Percentiles rank a stretch among this genome's conserved stretches.
Conservation (phyloP, 2,888 invertebrate species). For the Helicoverpa assulta region DNA sequence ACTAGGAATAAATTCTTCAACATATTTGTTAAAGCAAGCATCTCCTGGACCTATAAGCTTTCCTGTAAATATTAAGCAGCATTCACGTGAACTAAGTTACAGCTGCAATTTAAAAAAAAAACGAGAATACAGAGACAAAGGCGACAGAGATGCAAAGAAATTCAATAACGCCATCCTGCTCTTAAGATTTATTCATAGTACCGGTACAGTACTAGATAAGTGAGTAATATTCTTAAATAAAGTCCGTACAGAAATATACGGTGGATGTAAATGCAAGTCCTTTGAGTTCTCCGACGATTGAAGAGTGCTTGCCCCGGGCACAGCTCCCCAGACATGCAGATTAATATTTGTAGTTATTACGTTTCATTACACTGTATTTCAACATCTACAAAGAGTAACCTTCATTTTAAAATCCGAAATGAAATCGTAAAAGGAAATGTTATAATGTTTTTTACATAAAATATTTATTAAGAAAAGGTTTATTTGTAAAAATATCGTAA, state of each 20-base stretch:
- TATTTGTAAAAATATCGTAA: slow-evolving; percentile 11
- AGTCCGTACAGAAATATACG: slow-evolving; percentile 27
- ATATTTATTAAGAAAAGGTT: slow-evolving; percentile 7
- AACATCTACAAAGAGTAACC: background rate
- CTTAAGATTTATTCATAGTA: slow-evolving; percentile 24
- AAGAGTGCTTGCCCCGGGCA: slow-evolving; percentile 8
- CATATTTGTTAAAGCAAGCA: background rate
- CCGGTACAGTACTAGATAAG: slow-evolving; percentile 7
- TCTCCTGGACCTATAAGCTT: slow-evolving; percentile 6
- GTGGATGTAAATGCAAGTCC: slow-evolving; percentile 25
- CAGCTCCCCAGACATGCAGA: slow-evolving; percentile 1
- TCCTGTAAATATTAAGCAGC: slow-evolving; percentile 10
- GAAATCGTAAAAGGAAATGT: background rate
- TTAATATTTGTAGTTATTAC: slow-evolving; percentile 15
- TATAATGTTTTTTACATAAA: background rate
- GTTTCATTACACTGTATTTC: slow-evolving; percentile 9
- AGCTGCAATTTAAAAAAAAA: slow-evolving; percentile 7
- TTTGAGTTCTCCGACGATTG: slow-evolving; percentile 17
- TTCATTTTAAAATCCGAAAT: background rate
- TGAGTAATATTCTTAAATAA: slow-evolving; percentile 47
- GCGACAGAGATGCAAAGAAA: slow-evolving; percentile 7
- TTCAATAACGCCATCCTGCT: slow-evolving; percentile 18
- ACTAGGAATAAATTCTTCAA: background rate
- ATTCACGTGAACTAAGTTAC: slow-evolving; percentile 1
- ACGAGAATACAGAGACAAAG: background rate